These are phyloP conservation scores for Ostrea edulis DNA, from an alignment of 1,140 invertebrate genomes.

Conservation along the genomic window DNA sequence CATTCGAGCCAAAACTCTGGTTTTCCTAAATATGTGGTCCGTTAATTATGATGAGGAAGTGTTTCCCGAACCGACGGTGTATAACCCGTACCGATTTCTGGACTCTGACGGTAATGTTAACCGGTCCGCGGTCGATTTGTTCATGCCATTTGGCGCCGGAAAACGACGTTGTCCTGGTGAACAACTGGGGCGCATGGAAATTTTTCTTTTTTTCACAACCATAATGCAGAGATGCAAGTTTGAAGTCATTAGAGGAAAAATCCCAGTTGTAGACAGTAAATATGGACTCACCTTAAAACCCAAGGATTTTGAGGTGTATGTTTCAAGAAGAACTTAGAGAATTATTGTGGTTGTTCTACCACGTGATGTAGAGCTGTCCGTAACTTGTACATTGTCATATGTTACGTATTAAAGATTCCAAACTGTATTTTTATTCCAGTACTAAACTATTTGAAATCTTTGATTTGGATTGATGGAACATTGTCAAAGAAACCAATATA, in stretches of 20 bases:
- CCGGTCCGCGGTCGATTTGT: constrained; percentile 57
- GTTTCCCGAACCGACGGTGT: constrained; percentile 70
- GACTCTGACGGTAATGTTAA: constrained; percentile 60
- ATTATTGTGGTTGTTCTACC: too few species aligned
- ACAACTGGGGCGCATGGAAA: constrained; percentile 85
- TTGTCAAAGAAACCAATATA: too few species aligned
- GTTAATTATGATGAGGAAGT: constrained; percentile 68
- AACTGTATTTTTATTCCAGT: too few species aligned
- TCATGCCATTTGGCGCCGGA: constrained; percentile 71
- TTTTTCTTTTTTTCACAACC: constrained; percentile 87
- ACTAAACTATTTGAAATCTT: too few species aligned
- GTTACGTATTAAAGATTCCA: too few species aligned
- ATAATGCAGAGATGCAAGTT: constrained; percentile 83
- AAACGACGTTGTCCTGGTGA: constrained; percentile 87
- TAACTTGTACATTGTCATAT: too few species aligned
- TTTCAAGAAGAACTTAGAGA: constrained; percentile 48
- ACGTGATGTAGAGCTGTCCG: too few species aligned
- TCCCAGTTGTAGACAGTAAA: constrained; percentile 69
- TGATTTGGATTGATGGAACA: too few species aligned
- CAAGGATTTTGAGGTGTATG: constrained; percentile 64
- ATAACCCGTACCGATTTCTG: constrained; percentile 72
- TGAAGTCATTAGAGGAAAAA: constrained; percentile 72
- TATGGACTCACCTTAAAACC: constrained; percentile 73
- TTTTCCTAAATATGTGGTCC: constrained; percentile 75
- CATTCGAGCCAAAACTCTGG: constrained; percentile 70